Evolutionary conservation across 2,113 vertebrate species (phyloP), one percentile per base, ranked within the genome.

Genomic region (Hydropotes inermis): DNA sequence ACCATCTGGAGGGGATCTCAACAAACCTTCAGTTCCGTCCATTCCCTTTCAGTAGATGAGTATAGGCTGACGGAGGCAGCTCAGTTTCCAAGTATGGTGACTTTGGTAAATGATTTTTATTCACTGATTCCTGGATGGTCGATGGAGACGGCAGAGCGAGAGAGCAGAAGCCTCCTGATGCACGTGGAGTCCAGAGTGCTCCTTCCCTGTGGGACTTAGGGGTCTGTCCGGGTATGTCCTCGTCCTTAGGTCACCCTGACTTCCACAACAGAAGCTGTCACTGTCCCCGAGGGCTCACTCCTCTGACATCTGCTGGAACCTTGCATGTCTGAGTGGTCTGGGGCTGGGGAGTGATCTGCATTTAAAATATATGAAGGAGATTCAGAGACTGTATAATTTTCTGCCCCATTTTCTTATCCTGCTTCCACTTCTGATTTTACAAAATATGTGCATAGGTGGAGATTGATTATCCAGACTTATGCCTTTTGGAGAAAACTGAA

Each of bases 181-280:
- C 5, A 0, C 3, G 0, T 50, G n/a, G 25, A 28, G 16, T 2
- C 0, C 3, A 16, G 16, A 39, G 47, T 39, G 0, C 36, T 15
- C 36, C 64, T 25, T 36, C 16, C 23, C 25, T 6, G 1, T 21
- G 1, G 30, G 1, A 16, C 52, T 30, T 6, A 33, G 33, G 7
- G 64, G n/a, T 39, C 67, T 36, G 87, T 39, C 27, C 36, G 30
- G 30, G 17, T 25, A 2, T 36, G 47, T 19, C 13, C 7, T 52
- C 3, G 1, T 2, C 2, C 33, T 43, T 1, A 11, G 19, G n/a
- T 17, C 27, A 3, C 0, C 3, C 45, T 30, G 3, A 8, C 39
- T 43, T 78, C 57, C 14, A 1, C 1, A 19, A 19, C 33, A 9
- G 28, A 60, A 28, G 3, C 30, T 27, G 21, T 27, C 30, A 11